Base-by-base conservation (phyloP, 53 echinoderm and acorn worm genomes). In the Echinometra lucunter region DNA sequence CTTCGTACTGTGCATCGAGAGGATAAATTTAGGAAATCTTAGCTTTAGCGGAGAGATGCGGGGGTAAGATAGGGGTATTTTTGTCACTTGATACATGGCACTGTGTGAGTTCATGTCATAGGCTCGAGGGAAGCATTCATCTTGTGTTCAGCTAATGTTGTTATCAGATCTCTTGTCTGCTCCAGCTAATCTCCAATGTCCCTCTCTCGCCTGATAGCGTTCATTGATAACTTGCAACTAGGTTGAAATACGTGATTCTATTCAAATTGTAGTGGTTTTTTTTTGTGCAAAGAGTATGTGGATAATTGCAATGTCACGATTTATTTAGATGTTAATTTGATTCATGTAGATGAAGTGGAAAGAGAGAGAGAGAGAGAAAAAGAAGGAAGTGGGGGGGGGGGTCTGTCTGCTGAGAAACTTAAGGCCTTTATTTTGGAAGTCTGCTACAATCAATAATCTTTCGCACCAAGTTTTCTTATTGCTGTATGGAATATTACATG, bases 1-100 rank as follows among this genome's bases (percentile, higher is more conserved):
- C 45, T 85, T 12, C n/a, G 47, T 47, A 44, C 81, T 81, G 6
- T 81, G 7, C 21, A 42, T 0, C 44, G 81, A 81, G 81, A 16
- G 81, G 81, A 42, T 44, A 85, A 53, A 85, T 85, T 85, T 47
- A 47, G 85, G 85, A 85, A 85, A 85, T 49, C 85, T 85, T 49
- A 49, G 85, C 85, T 49, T 85, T 27, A 49, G 28, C 49, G 11
- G 0, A 49, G 28, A 53, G 85, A 85, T 85, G 47, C 13, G 53
- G 28, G 45, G 18, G 2, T n/a, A 12, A 85, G 85, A 85, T 85
- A 85, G n/a, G 47, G 85, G 49, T 49, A 28, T 85, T 85, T 78
- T 27, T 85, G 85, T 85, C 49, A 85, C 85, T 85, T 27, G 85
- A 47, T 78, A 78, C 78, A 78, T 17, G 1, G 78, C 42, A 23